Evolutionary conservation across 2,113 vertebrate genomes (phyloP), one percentile per base, ranked within the genome.

Genomic region (Bubo scandiacus): DNA sequence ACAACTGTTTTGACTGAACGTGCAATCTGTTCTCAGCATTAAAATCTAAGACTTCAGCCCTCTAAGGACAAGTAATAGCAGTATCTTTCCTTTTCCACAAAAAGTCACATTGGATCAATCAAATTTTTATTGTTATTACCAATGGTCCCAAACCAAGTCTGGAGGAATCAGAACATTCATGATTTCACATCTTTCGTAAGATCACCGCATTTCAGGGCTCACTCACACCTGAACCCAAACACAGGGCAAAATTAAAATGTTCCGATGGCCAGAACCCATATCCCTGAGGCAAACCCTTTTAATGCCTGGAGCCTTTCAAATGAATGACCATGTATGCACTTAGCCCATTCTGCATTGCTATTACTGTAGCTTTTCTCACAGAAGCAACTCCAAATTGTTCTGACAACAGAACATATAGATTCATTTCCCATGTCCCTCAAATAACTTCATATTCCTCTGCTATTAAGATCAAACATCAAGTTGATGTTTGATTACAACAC

Each of bases 81-180:
- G 1, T 68, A 82, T 57, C 62, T 77, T 85, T 54, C 62, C 29
- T 72, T 70, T 93, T 82, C 66, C 81, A 92, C 54, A 77, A 66
- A 21, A 90, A 96, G 92, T 90, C 73, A 36, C 52, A 75, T 79
- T 52, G 54, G 34, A 92, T 92, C 67, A 92, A 68, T 93, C 94
- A 70, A 9, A n/a, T 62, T 40, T 71, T 63, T 70, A 55, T 51
- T 83, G 74, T 79, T 90, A 65, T 40, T 54, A 86, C 36, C 32
- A 57, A 1, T 14, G 30, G 54, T 92, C 63, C 49, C 2, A 0
- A 88, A 86, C 25, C 58, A 58, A 93, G 36, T 62, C 62, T 79
- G 21, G 10, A 79, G 45, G 25, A 62, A 84, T 93, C 52, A 68
- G 57, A 78, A 75, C 57, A 72, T 34, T 57, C 19, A 10, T 5